Evolutionary conservation across 2,797 vertebrate species (phyloP).

Genomic region (Danio choprae): DNA sequence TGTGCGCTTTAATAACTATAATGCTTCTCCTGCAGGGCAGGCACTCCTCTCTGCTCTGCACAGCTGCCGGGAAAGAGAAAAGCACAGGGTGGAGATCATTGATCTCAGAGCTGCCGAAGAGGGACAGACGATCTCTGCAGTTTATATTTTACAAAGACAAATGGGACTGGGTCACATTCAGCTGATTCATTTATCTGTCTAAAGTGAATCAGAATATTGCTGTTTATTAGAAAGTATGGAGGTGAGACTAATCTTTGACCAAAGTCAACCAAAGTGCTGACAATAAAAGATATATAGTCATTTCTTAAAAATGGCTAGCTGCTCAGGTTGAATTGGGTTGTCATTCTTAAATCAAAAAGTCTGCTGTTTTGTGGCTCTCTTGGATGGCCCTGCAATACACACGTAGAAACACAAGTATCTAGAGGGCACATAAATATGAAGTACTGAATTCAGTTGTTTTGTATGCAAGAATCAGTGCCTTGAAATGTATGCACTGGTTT

Average conservation of each 20-base stretch:
- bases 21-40: constrained; percentile 34
- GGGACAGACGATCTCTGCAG: constrained; percentile 7
- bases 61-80: not conserved
- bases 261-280: too few relatives aligned
- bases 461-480: too few relatives aligned
- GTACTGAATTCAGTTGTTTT: too few relatives aligned
- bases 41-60: constrained; percentile 18
- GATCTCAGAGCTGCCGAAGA: constrained; percentile 18
- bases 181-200: constrained; percentile 5
- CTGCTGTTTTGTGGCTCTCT: too few relatives aligned
- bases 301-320: too few relatives aligned
- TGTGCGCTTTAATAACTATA: constrained; percentile 19
- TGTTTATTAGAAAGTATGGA: not conserved
- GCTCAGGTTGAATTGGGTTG: too few relatives aligned
- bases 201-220: constrained; percentile 27
- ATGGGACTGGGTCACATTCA: constrained; percentile 31
- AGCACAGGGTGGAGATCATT: constrained; percentile 16
- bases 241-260: not conserved
- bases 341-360: too few relatives aligned
- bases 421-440: too few relatives aligned
- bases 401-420: too few relatives aligned
- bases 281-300: too few relatives aligned
- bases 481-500: too few relatives aligned
- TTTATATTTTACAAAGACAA: constrained; percentile 19
- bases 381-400: too few relatives aligned